Evolutionary conservation across 2,888 invertebrate species (phyloP).

Genomic region (Polyommatus iphigenia): DNA sequence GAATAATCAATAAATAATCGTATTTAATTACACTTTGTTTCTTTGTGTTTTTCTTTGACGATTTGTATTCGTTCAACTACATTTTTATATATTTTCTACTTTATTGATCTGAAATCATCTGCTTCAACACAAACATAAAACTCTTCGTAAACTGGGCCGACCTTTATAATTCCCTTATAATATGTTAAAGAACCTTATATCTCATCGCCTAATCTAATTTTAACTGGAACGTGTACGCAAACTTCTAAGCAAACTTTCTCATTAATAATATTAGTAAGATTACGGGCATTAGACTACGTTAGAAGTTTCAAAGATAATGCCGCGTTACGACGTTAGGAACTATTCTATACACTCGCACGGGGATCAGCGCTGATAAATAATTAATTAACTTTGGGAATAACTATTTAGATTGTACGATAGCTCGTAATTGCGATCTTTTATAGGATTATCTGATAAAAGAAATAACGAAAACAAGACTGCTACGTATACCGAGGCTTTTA

Average conservation of each 20-base stretch:
- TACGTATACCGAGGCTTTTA: neutral
- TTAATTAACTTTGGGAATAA: slow-evolving; percentile 28
- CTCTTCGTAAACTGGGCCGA: neutral
- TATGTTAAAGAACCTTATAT: slow-evolving; percentile 4
- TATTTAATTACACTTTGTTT: too few species aligned
- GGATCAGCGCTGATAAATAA: slow-evolving; percentile 20
- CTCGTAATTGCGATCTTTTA: slow-evolving; percentile 7
- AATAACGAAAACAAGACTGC: neutral
- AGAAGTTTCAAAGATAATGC: slow-evolving; percentile 24
- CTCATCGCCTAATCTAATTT: slow-evolving; percentile 16
- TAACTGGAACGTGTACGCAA: neutral
- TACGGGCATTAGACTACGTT: slow-evolving; percentile 29
- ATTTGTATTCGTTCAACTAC: too few species aligned
- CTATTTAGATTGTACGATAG: slow-evolving; percentile 5
- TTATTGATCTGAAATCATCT: neutral
- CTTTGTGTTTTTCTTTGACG: too few species aligned
- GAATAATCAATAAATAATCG: too few species aligned
- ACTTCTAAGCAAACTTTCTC: slow-evolving; percentile 28
- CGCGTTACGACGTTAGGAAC: slow-evolving; percentile 26
- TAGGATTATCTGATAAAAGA: neutral
- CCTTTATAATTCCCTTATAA: neutral
- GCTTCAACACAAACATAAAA: neutral
- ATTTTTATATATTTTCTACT: too few species aligned
- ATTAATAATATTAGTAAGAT: slow-evolving; percentile 31
- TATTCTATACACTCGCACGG: slow-evolving; percentile 12